Evolutionary conservation across 2,113 vertebrate genomes (phyloP), one percentile per base, ranked within the genome.

Genomic region (Syngnathus floridae): DNA sequence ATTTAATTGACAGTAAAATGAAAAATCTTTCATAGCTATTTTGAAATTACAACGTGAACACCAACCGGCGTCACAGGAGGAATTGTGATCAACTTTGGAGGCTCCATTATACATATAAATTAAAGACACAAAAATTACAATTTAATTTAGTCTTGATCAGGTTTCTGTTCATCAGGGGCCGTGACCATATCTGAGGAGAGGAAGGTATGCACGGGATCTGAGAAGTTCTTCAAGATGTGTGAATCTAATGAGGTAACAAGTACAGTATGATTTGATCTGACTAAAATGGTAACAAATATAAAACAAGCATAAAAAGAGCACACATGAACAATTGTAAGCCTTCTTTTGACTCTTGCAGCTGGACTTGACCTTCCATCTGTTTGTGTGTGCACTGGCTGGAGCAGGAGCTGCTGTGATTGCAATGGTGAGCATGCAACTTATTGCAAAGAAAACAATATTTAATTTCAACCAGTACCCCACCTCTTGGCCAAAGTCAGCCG

Each of bases 351-450:
- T 90, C 22, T 81, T 84, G 3, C 91, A 99, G 96, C 91, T 99
- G 85, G 96, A 99, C 87, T 89, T 99, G 94, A 99, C 96, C 43
- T 99, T 99, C 90, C 96, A 99, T 80, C 93, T 99, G 89, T 99
- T 97, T 66, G 95, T 98, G 55, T 96, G 96, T 67, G 95, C 96
- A 4, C 93, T 99, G 84, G 95, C 95, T 54, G 96, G 96, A 84
- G 96, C 96, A 45, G 96, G 96, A 84, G 96, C 95, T 43, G 95
- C 96, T 17, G 95, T 97, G 73, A 96, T 99, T 48, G 96, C 96
- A 67, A 98, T 99, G 96, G 96, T 99, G 87, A 95, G 94, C 5
- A 31, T 17, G 9, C 13, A 26, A 55, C 54, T 22, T 22, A 52
- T 22, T 52, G 49, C 49, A 51, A 21, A 51, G 19, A 21, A 51